phyloP scores from a whole-genome alignment of 2,888 invertebrate genomes.

The Caenorhabditis imperialis region DNA sequence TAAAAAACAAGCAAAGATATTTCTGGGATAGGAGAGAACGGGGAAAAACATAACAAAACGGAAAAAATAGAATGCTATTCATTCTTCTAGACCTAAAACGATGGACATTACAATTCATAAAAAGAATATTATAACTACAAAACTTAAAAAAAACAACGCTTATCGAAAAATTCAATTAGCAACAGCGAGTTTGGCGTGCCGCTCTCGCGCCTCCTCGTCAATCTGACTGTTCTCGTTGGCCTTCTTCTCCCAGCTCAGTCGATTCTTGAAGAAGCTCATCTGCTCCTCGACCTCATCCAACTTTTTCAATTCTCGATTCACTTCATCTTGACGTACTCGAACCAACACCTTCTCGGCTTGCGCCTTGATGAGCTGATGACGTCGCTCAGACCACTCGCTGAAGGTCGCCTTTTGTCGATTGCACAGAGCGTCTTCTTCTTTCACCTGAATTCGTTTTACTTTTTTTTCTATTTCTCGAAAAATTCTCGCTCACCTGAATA shows the following conservation, averaged over 20 bases:
- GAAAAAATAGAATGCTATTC: conserved; percentile 9
- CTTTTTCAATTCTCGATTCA: conserved; percentile 53
- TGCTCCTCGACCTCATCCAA: conserved; percentile 61
- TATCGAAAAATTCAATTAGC: too few relatives aligned
- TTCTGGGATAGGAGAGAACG: too few relatives aligned
- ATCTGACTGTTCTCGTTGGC: conserved; percentile 68
- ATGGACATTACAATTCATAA: too few relatives aligned
- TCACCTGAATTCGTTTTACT: conserved; percentile 15
- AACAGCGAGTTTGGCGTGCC: conserved; percentile 52
- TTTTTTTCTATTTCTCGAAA: neutral
- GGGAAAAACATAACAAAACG: conserved; percentile 12
- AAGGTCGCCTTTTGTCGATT: conserved; percentile 57
- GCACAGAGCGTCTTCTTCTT: conserved; percentile 53
- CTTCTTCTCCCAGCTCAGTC: conserved; percentile 61
- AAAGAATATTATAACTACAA: too few relatives aligned
- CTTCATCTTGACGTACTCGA: conserved; percentile 58
- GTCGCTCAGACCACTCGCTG: conserved; percentile 62
- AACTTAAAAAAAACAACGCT: too few relatives aligned
- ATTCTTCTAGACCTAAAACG: conserved; percentile 3
- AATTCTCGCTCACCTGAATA: conserved; percentile 4
- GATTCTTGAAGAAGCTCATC: conserved; percentile 67
- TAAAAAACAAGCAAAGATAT: conserved; percentile 12
- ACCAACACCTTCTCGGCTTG: conserved; percentile 73
- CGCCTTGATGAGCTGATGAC: conserved; percentile 59
- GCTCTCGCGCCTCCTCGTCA: conserved; percentile 44